These are phyloP conservation scores for Chlorodrepanis virens DNA, from an alignment of 2,113 vertebrate species.

Conservation along the genomic window DNA sequence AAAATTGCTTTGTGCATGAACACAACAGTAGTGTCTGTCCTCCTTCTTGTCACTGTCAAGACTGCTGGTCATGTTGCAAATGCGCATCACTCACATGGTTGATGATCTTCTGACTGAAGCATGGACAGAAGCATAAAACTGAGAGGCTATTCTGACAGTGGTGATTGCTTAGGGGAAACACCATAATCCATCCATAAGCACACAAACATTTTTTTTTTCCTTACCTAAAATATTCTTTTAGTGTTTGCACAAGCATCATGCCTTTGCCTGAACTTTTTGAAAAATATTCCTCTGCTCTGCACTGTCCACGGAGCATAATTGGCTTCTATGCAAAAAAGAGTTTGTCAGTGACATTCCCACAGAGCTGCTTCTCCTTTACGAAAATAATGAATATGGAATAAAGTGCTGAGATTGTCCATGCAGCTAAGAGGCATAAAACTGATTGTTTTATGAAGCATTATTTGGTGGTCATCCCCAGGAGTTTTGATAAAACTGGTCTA, in stretches of 20 bases:
- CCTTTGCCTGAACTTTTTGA: not conserved
- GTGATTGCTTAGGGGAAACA: not conserved
- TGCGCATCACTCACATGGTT: not conserved
- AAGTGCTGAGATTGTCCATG: not conserved
- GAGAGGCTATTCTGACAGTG: not conserved
- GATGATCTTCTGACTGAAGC: not conserved
- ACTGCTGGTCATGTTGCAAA: not conserved
- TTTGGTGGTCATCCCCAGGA: not conserved
- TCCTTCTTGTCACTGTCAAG: slow-evolving; percentile 30
- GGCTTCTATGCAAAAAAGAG: not conserved
- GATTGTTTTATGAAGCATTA: not conserved
- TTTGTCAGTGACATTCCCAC: not conserved
- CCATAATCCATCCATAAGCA: not conserved
- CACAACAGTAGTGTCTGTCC: not conserved
- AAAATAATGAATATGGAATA: not conserved
- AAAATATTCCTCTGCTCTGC: not conserved
- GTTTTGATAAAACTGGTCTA: not conserved
- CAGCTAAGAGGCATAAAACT: not conserved
- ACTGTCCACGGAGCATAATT: not conserved
- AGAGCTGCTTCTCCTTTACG: not conserved
- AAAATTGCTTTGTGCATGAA: slow-evolving; percentile 25
- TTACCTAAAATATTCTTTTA: not conserved
- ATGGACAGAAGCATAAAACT: not conserved
- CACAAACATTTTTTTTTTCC: not conserved
- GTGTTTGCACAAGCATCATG: not conserved